Base-by-base conservation (phyloP, 2,113 vertebrate genomes). In the Corythornis vintsioides region DNA sequence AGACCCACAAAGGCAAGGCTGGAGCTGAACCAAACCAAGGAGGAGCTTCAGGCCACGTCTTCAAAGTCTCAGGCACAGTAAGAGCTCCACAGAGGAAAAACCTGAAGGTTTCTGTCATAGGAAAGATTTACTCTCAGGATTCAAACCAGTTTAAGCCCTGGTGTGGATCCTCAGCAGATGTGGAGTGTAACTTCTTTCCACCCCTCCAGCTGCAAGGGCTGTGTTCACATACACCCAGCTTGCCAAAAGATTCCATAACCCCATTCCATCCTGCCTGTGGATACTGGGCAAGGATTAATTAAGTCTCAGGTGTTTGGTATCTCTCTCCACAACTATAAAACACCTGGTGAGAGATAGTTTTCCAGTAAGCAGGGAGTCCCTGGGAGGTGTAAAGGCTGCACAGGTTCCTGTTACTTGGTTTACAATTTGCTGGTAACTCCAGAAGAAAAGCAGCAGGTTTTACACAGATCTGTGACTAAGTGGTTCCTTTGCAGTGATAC, bases 101-200 rank as follows among this genome's bases (percentile, higher is more conserved):
- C 15, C 19, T 29, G 22, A 61, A 73, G 24, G 18, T 67, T 90
- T 69, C 45, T 67, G 63, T 31, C 81, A 45, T 74, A 20, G 26
- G 42, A 72, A 20, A 64, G 33, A 55, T 71, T 52, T 60, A 55
- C 29, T n/a, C 31, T 55, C 74, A 57, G 74, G 56, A 47, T 26
- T 43, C 47, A 67, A 78, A n/a, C 13, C 77, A 79, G 29, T 13
- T 4, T 8, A 66, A 89, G n/a, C 12, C 15, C n/a, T 66, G 38
- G 47, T 3, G 0, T 1, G 10, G 42, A 3, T 78, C 35, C 53
- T 78, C 66, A 47, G 70, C 38, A 71, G 55, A 53, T 0, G 0
- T 0, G 3, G 65, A 66, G 11, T 1, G 0, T 21, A 33, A 13
- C 11, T 83, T 91, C 47, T 45, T 55, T 12, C 72, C 8, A 9